A percentile compares a stretch with the other conserved stretches of the same genome.
phyloP scores from a whole-genome alignment of 2,113 vertebrate genomes.

The Thryonomys swinderianus region DNA sequence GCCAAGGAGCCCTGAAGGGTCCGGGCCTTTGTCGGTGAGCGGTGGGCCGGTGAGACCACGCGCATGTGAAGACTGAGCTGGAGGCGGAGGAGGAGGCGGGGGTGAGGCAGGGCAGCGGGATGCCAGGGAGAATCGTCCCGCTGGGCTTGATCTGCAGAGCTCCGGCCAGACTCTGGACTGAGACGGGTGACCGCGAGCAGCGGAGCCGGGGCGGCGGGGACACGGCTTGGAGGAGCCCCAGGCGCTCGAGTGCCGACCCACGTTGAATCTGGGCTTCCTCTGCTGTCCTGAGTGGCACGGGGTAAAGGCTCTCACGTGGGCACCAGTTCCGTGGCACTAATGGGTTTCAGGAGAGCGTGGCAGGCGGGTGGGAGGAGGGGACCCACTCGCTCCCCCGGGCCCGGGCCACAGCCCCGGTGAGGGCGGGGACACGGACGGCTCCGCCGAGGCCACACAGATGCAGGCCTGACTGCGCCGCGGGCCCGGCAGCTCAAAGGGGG shows the following conservation, averaged over 20 bases:
- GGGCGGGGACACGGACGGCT: background rate
- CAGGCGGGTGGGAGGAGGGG: constrained; percentile 47
- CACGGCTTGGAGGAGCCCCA: background rate
- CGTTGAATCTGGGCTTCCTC: background rate
- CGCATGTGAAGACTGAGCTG: no score
- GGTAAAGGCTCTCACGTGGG: constrained; percentile 59
- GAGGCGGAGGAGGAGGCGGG: background rate
- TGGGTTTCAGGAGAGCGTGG: constrained; percentile 44
- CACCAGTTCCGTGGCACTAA: background rate
- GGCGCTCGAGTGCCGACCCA: background rate
- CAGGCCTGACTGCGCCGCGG: constrained; percentile 53
- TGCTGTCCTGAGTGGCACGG: background rate
- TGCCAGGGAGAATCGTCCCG: background rate
- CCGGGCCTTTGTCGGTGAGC: no score
- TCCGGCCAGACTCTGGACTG: constrained; percentile 10
- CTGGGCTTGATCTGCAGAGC: background rate
- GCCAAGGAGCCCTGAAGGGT: no score
- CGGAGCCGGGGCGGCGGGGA: background rate
- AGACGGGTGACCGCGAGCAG: background rate
- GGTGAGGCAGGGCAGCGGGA: background rate
- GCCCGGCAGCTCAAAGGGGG: constrained; percentile 28
- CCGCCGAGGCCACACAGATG: constrained; percentile 70
- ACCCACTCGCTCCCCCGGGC: no score
- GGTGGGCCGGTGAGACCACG: no score
- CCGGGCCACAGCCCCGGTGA: constrained; percentile 47